Evolutionary conservation across 2,113 vertebrate species (phyloP).

Genomic region (Toxotes chatareus): DNA sequence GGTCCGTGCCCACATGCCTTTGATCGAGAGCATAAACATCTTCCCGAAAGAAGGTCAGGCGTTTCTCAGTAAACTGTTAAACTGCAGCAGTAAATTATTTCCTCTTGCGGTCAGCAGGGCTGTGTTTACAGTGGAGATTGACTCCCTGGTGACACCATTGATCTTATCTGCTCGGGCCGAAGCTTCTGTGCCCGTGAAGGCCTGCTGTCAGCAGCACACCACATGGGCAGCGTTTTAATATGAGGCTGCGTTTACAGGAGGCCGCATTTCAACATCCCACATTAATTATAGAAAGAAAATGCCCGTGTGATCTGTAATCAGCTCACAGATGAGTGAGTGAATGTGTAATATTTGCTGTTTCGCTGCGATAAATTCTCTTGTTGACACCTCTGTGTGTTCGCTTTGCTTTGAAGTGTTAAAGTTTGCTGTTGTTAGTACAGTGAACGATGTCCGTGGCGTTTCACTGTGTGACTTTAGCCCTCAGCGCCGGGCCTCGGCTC

Average conservation of each 20-base stretch:
- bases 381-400: not conserved
- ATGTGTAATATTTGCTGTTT: not conserved
- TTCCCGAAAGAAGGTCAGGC: conserved; percentile 19
- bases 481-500: not conserved
- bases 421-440: not conserved
- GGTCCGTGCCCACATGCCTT: conserved; percentile 2
- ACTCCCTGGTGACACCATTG: conserved; percentile 54
- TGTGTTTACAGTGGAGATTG: conserved; percentile 68
- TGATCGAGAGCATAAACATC: conserved; percentile 32
- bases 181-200: conserved; percentile 44
- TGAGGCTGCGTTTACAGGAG: not conserved
- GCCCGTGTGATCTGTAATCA: not conserved
- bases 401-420: not conserved
- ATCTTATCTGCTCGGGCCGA: conserved; percentile 58
- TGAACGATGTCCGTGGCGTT: not conserved
- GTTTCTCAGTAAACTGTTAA: conserved; percentile 61
- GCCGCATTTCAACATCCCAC: not conserved
- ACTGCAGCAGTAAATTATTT: conserved; percentile 66
- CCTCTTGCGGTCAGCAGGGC: conserved; percentile 47
- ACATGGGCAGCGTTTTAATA: conserved; percentile 19
- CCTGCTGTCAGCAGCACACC: conserved; percentile 39
- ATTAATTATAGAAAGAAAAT: conserved; percentile 9
- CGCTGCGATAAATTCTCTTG: not conserved
- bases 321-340: not conserved
- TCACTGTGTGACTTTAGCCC: conserved; percentile 21